Conservation (phyloP, 2,888 invertebrate species). For the Zhuqinia jingwanae region DNA sequence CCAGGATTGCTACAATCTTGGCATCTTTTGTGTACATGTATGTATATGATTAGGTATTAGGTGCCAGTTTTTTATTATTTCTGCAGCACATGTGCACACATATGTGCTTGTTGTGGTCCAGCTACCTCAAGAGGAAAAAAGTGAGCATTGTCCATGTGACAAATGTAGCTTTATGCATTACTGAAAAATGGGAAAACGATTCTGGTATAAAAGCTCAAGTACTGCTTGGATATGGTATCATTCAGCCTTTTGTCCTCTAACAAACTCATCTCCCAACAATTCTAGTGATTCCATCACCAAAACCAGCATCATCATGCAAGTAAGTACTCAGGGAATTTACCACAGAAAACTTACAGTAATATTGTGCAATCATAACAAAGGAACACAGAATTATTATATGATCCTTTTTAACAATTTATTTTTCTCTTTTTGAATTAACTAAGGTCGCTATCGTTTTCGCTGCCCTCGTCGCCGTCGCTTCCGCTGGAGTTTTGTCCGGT, state of each 20-base stretch:
- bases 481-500: conserved; percentile 20
- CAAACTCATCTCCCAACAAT: not conserved
- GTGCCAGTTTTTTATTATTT: too few species aligned
- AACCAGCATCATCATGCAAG: conserved; percentile 23
- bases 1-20: too few species aligned
- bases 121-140: too few species aligned
- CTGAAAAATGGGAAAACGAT: too few species aligned
- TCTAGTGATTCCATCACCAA: conserved; percentile 1
- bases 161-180: too few species aligned
- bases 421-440: not conserved
- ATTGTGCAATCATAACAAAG: too few species aligned
- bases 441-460: conserved; percentile 21
- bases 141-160: too few species aligned
- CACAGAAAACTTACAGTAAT: not conserved
- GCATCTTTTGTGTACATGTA: too few species aligned
- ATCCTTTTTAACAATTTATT: not conserved
- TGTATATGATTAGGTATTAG: too few species aligned
- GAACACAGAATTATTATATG: too few species aligned
- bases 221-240: not conserved
- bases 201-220: not conserved
- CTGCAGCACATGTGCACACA: too few species aligned
- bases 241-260: not conserved
- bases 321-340: not conserved
- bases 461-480: conserved; percentile 37
- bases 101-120: too few species aligned